phyloP scores from a whole-genome alignment of 92 coral and sea anemone genomes.

The Chrysogorgia sp. region DNA sequence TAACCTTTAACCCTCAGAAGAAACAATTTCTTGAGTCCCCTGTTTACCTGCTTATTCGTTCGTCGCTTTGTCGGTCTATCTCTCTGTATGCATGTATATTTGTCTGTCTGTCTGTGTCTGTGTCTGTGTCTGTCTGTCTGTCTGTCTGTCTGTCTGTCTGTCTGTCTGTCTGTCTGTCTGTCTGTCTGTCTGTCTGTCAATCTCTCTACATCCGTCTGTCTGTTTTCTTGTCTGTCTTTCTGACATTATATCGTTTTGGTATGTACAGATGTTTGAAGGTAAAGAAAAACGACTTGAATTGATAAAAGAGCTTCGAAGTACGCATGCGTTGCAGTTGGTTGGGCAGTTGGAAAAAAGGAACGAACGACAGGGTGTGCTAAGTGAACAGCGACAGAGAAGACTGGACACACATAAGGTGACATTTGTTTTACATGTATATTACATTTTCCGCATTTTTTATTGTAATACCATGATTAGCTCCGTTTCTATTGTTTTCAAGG shows the following conservation, averaged over 20 bases:
- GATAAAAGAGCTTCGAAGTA: constrained; percentile 94
- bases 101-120: background rate
- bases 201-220: too few relatives aligned
- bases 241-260: background rate
- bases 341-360: constrained; percentile 87
- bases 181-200: background rate
- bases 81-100: background rate
- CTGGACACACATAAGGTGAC: constrained; percentile 91
- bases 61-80: background rate
- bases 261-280: constrained; percentile 94
- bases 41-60: background rate
- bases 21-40: too few relatives aligned
- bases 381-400: constrained; percentile 88
- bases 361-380: constrained; percentile 87
- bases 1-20: too few relatives aligned
- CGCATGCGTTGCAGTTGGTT: constrained; percentile 94
- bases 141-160: background rate
- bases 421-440: background rate
- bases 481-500: too few relatives aligned
- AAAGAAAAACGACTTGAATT: constrained; percentile 92
- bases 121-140: background rate
- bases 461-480: too few relatives aligned
- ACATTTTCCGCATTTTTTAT: background rate
- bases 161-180: background rate
- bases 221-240: background rate